phyloP scores from a whole-genome alignment of 2,797 vertebrate species.

The Myiotriccus ornatus region DNA sequence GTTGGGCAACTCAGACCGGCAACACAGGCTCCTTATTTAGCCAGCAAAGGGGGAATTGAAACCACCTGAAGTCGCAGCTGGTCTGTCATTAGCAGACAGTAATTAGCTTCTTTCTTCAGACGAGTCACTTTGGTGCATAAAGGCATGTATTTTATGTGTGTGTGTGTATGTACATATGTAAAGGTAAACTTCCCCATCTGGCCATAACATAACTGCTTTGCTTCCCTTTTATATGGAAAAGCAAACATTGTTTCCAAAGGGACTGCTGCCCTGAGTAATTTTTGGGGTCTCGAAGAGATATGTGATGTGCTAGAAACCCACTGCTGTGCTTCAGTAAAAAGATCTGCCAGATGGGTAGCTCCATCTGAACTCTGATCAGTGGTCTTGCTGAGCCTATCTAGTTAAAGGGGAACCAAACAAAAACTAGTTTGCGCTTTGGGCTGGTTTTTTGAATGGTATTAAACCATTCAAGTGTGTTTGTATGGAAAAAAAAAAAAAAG shows the following conservation, averaged over 20 bases:
- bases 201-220: not conserved
- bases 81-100: not conserved
- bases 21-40: not conserved
- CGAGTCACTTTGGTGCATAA: accelerated
- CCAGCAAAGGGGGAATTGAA: not conserved
- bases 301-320: not conserved
- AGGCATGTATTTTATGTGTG: not conserved
- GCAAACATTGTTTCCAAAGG: not conserved
- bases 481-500: not conserved
- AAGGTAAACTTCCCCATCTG: not conserved
- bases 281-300: not conserved
- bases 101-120: not conserved
- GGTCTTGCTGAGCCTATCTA: not conserved
- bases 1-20: not conserved
- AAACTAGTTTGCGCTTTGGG: not conserved
- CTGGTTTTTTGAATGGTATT: not conserved
- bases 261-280: not conserved
- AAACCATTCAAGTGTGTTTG: not conserved
- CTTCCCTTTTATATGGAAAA: not conserved
- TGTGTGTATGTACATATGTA: not conserved
- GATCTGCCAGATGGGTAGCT: not conserved
- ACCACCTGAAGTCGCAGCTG: not conserved
- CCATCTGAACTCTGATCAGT: not conserved
- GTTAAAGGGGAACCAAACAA: not conserved
- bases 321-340: not conserved